Evolutionary conservation across 2,888 invertebrate species (phyloP).

Genomic region (Leucophora obtusa): DNA sequence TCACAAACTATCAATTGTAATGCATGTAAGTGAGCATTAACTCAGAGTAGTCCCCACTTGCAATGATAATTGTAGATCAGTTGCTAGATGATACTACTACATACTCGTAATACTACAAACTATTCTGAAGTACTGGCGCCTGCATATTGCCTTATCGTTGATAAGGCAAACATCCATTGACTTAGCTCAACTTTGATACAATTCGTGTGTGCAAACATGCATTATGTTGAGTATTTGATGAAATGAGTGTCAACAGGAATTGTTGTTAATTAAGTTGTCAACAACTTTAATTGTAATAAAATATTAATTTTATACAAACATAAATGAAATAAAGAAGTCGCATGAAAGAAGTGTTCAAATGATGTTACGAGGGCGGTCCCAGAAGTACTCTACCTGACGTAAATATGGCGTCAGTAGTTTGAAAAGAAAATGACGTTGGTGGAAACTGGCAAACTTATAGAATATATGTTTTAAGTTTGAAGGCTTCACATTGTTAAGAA

Average conservation of each 20-base stretch:
- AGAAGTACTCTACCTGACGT: no score
- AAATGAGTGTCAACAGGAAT: constrained; percentile 55
- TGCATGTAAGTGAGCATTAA: background rate
- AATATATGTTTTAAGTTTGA: no score
- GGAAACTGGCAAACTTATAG: no score
- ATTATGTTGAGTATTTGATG: constrained; percentile 36
- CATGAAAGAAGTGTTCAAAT: background rate
- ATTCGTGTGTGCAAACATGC: constrained; percentile 8
- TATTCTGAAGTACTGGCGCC: constrained; percentile 54
- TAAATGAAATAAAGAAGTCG: constrained; percentile 9
- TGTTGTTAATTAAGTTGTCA: constrained; percentile 59
- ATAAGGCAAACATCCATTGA: constrained; percentile 37
- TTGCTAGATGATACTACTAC: constrained; percentile 12
- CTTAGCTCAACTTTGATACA: constrained; percentile 16
- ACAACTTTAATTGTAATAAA: constrained; percentile 56
- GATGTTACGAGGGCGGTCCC: no score
- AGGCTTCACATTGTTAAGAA: no score
- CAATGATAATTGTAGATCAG: constrained; percentile 16
- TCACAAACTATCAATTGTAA: constrained; percentile 23
- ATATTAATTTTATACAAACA: constrained; percentile 29
- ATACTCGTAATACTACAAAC: background rate
- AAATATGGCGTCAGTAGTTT: no score
- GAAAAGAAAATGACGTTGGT: no score
- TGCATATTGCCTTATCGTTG: constrained; percentile 28
- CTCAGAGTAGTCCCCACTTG: constrained; percentile 3